Evolutionary conservation across 2,888 invertebrate species (phyloP).

Genomic region (Aspidiotus destructor): DNA sequence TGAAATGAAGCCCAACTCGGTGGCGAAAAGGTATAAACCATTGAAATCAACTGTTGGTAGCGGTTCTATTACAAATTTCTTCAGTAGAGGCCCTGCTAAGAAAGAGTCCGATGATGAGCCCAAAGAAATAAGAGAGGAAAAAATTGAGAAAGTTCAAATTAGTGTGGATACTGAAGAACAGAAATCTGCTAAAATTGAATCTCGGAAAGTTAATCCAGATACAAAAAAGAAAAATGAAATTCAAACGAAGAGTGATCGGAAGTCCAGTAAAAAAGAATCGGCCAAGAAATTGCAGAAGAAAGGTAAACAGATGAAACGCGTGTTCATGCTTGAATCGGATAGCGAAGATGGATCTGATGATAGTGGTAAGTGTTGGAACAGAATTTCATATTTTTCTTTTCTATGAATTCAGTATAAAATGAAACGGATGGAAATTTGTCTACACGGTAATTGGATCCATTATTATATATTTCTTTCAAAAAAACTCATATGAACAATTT

Average conservation of each 20-base stretch:
- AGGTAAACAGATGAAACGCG: background rate
- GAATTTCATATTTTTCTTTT: too few relatives aligned
- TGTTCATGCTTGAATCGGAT: background rate
- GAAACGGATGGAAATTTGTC: too few relatives aligned
- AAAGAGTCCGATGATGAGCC: background rate
- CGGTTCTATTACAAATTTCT: background rate
- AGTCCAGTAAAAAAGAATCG: background rate
- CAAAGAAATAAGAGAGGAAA: background rate
- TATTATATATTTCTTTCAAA: too few relatives aligned
- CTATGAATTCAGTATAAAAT: too few relatives aligned
- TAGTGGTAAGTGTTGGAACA: background rate
- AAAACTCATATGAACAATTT: too few relatives aligned
- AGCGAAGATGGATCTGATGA: constrained; percentile 1
- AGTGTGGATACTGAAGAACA: too few relatives aligned
- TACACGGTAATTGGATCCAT: too few relatives aligned
- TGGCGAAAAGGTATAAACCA: background rate
- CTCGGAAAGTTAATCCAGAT: background rate
- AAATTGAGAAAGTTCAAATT: background rate
- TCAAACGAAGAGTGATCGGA: background rate
- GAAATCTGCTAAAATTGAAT: background rate
- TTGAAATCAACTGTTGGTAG: background rate
- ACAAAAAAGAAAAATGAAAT: background rate
- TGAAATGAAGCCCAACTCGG: background rate
- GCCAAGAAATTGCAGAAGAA: background rate
- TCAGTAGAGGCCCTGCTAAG: background rate